Evolutionary conservation across 2,888 invertebrate species (phyloP).

Genomic region (Heliothis peltigera): DNA sequence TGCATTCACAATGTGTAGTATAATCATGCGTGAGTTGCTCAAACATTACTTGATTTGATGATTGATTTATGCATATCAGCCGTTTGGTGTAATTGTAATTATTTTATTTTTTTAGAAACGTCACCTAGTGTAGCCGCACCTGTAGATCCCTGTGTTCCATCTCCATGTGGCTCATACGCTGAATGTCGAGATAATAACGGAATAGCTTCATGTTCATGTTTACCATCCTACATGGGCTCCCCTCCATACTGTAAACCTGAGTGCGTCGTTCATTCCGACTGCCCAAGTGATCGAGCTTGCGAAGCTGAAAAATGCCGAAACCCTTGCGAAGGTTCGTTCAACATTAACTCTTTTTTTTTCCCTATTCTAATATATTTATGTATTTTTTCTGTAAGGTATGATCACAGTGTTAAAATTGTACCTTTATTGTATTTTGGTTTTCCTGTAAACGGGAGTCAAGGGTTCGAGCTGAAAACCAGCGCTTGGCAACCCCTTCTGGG

Average conservation of each 20-base stretch:
- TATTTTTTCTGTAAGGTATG: too few species aligned
- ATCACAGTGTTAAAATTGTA: too few species aligned
- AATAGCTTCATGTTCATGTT: slow-evolving; percentile 93
- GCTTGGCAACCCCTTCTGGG: too few species aligned
- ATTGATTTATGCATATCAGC: too few species aligned
- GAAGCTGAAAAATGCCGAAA: slow-evolving; percentile 92
- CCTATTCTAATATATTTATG: too few species aligned
- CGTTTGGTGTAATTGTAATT: slow-evolving; percentile 17
- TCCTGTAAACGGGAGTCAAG: too few species aligned
- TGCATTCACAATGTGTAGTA: slow-evolving; percentile 91
- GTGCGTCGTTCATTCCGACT: slow-evolving; percentile 92
- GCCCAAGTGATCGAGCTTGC: slow-evolving; percentile 91
- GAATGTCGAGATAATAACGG: slow-evolving; percentile 93
- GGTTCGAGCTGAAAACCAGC: too few species aligned
- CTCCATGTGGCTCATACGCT: slow-evolving; percentile 93
- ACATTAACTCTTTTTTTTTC: too few species aligned
- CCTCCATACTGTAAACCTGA: slow-evolving; percentile 92
- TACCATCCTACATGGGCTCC: slow-evolving; percentile 91
- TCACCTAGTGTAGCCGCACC: slow-evolving; percentile 77
- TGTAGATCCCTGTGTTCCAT: slow-evolving; percentile 92
- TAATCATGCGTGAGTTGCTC: slow-evolving; percentile 87
- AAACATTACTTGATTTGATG: background rate
- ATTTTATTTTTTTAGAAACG: slow-evolving; percentile 70
- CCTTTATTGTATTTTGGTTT: too few species aligned
- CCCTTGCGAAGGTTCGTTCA: slow-evolving; percentile 93